Conservation (phyloP, 1,140 invertebrate genomes). For the Ridgeia piscesae region DNA sequence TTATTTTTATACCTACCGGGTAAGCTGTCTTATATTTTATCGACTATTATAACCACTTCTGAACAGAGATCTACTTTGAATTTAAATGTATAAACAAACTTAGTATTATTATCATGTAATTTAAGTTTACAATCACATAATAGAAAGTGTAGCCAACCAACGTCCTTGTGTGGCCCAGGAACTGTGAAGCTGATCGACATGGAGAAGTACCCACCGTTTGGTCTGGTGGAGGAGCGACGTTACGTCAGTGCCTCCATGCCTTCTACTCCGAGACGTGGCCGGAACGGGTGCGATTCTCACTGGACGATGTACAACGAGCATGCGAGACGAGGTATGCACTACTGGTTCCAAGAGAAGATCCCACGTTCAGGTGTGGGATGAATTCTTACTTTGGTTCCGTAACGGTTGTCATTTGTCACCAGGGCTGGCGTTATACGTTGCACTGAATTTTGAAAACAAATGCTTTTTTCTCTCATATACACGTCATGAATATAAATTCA, state of each 20-base stretch:
- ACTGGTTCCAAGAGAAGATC: slow-evolving; percentile 18
- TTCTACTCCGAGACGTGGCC: not conserved
- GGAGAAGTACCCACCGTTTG: slow-evolving; percentile 23
- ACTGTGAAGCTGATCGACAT: slow-evolving; percentile 44
- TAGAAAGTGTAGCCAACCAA: not conserved
- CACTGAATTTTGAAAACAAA: too few species aligned
- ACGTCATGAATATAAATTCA: too few species aligned
- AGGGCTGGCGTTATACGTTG: too few species aligned
- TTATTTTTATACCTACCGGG: too few species aligned
- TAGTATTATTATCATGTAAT: too few species aligned
- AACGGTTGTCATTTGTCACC: too few species aligned
- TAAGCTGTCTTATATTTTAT: too few species aligned
- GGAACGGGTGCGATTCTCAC: not conserved
- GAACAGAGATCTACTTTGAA: too few species aligned
- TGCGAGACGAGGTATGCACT: not conserved
- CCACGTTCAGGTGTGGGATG: not conserved
- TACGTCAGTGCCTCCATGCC: not conserved
- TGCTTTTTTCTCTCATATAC: too few species aligned
- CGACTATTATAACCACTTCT: too few species aligned
- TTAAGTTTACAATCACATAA: not conserved
- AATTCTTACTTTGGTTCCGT: not conserved
- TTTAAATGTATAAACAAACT: too few species aligned
- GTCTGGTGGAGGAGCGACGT: not conserved
- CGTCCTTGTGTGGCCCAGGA: slow-evolving; percentile 27
- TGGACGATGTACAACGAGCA: not conserved